These are phyloP conservation scores for Electrona antarctica DNA, from an alignment of 2,113 vertebrate species.

Conservation along the genomic window DNA sequence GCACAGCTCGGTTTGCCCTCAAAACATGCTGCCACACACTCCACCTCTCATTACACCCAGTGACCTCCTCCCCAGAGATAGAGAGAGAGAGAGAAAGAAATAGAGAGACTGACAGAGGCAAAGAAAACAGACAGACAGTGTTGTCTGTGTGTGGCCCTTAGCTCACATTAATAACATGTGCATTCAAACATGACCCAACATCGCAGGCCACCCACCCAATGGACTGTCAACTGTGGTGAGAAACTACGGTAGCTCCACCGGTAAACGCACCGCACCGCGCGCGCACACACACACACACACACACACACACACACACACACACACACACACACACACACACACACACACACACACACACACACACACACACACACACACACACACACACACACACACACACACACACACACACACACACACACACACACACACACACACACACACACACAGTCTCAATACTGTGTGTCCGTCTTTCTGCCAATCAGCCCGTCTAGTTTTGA, in stretches of 20 bases:
- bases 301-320: slow-evolving; percentile 34
- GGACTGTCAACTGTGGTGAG: slow-evolving; percentile 38
- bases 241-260: background rate
- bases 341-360: too few relatives aligned
- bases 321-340: background rate
- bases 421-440: too few relatives aligned
- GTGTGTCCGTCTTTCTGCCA: slow-evolving; percentile 10
- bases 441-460: background rate
- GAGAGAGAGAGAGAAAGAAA: background rate
- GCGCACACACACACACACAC: slow-evolving; percentile 23
- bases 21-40: slow-evolving; percentile 61
- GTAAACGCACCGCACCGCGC: background rate
- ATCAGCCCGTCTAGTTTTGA: background rate
- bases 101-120: background rate
- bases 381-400: too few relatives aligned
- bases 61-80: slow-evolving; percentile 56
- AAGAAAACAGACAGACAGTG: background rate
- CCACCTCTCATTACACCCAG: slow-evolving; percentile 69
- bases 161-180: slow-evolving; percentile 59
- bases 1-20: slow-evolving; percentile 50
- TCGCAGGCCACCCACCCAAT: slow-evolving; percentile 39
- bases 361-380: too few relatives aligned
- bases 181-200: slow-evolving; percentile 59
- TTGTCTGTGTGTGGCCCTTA: slow-evolving; percentile 39
- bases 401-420: too few relatives aligned